These are phyloP conservation scores for Buceros bicornis DNA, from an alignment of 2,797 vertebrate genomes.

Conservation along the genomic window DNA sequence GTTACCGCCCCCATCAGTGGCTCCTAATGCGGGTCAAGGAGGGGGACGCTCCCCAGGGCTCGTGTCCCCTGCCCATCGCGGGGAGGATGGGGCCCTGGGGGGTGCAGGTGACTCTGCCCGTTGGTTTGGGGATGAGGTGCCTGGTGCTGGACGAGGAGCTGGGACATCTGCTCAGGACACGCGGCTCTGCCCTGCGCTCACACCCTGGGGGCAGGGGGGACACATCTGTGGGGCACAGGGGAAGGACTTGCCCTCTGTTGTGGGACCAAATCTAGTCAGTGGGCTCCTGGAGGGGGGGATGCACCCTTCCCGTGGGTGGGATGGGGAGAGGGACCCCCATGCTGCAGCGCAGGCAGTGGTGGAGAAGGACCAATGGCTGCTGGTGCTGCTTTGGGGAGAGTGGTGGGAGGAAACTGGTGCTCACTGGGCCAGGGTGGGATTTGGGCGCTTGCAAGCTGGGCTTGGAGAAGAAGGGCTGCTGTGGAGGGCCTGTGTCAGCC, in stretches of 20 bases:
- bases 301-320: background rate
- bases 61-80: no score
- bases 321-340: background rate
- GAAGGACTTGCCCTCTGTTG: fast-evolving
- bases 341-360: background rate
- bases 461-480: background rate
- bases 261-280: background rate
- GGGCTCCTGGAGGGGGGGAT: background rate
- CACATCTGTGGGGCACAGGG: background rate
- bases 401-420: background rate
- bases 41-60: no score
- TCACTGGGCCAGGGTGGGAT: background rate
- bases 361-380: background rate
- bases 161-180: background rate
- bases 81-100: background rate
- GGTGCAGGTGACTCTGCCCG: background rate
- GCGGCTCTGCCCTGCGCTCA: background rate
- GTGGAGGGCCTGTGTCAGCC: background rate
- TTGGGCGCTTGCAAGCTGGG: background rate
- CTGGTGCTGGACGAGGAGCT: background rate
- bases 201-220: background rate
- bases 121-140: background rate
- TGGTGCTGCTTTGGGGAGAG: background rate
- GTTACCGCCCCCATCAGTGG: no score
- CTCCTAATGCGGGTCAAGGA: no score